Base-by-base conservation (phyloP, 2,888 invertebrate genomes). In the Gasteruption jaculator region DNA sequence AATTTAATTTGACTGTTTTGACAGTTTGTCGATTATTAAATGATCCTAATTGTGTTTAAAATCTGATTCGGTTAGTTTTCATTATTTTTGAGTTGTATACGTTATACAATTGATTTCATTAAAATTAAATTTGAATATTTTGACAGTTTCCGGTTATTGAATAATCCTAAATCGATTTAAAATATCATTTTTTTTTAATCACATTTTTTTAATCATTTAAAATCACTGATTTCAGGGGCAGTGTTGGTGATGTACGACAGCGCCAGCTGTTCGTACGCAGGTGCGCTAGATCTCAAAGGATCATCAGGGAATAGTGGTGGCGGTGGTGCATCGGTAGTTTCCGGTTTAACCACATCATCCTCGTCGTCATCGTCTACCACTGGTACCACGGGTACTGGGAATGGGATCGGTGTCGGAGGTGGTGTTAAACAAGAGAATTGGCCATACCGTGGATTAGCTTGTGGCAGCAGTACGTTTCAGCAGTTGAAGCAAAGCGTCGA, bases 401-500 rank as follows among this genome's bases (percentile, higher is more conserved):
- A 41, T 19, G 26, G 26, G 14, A 26, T 51, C 45, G 29, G 52
- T 52, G 43, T 54, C 47, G 38, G 56, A 48, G 21, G 48, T 54
- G 39, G 71, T 34, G 65, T 70, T 24, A 70, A 70, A 41, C 70
- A 69, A 46, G 70, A 70, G 38, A 70, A 68, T 43, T 75, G 75
- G 68, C 72, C 74, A 5, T 91, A 91, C 71, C 80, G 91, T 32
- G 67, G 69, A 31, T 71, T 76, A 35, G 84, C 89, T 45, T 79
- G 80, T 63, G 87, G 87, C 56, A 88, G 88, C 58, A 87, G 87
- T 50, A 91, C 91, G 8, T 91, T 91, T 75, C 90, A 91, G 63
- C 90, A 91, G 67, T 74, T 91, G 48, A 91, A 91, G 61, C 91
- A 91, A 68, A 89, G 89, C 61, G 90, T 91, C 29, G 91, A 91